These are phyloP conservation scores for Hippopotamus amphibius DNA, from an alignment of 2,113 vertebrate genomes.

Conservation along the genomic window DNA sequence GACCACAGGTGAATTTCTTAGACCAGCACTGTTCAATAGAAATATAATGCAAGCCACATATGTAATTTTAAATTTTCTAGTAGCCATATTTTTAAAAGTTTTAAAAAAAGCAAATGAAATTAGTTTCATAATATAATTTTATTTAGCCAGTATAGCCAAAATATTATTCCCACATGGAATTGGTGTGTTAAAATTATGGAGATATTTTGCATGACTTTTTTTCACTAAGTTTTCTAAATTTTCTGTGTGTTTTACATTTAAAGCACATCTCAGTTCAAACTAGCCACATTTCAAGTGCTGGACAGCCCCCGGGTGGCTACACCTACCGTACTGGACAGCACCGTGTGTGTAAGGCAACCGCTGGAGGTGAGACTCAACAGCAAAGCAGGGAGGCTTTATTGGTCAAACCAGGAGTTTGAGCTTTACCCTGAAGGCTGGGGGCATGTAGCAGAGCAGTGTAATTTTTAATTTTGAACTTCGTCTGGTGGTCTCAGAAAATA, in stretches of 20 bases:
- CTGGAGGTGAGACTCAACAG: neutral
- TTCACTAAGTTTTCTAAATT: neutral
- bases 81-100: slow-evolving; percentile 11
- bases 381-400: neutral
- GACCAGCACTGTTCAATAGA: neutral
- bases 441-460: neutral
- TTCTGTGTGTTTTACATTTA: neutral
- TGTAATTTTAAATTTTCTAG: neutral
- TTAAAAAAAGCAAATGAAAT: neutral
- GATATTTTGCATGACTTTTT: neutral
- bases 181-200: neutral
- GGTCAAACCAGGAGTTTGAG: neutral
- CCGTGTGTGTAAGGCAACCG: neutral
- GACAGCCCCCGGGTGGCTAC: no score
- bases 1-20: slow-evolving; percentile 6
- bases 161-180: neutral
- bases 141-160: neutral
- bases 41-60: neutral
- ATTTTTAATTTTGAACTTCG: slow-evolving; percentile 10
- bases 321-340: fast-evolving
- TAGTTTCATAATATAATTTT: neutral
- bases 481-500: neutral
- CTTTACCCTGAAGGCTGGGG: neutral
- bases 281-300: neutral
- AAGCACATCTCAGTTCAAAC: neutral